phyloP scores from a whole-genome alignment of 2,888 invertebrate species.

The Orthosia gothica region DNA sequence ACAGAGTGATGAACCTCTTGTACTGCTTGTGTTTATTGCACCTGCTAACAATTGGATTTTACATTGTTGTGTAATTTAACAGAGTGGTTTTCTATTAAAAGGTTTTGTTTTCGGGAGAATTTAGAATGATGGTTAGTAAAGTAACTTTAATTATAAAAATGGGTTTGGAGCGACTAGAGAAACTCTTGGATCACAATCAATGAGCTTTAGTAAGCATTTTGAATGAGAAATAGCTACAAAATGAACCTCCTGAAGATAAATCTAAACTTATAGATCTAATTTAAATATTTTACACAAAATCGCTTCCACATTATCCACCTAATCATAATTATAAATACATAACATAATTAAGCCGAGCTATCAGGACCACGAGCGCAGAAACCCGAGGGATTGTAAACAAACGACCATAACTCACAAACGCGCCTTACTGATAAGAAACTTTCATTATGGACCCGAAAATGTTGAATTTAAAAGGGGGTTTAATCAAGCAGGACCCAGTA shows the following conservation, averaged over 20 bases:
- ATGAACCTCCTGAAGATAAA: not conserved
- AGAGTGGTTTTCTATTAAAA: slow-evolving; percentile 16
- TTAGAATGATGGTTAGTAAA: not conserved
- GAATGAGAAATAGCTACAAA: not conserved
- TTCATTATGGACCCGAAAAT: slow-evolving; percentile 89
- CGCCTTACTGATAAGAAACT: slow-evolving; percentile 89
- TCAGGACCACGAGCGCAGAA: slow-evolving; percentile 67
- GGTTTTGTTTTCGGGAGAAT: not conserved
- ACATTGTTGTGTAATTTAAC: slow-evolving; percentile 61
- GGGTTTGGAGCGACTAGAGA: not conserved
- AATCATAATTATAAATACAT: slow-evolving; percentile 70
- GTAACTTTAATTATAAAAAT: not conserved
- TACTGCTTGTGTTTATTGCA: slow-evolving; percentile 74
- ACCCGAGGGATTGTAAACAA: slow-evolving; percentile 76
- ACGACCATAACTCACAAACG: slow-evolving; percentile 88
- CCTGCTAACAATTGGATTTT: slow-evolving; percentile 63
- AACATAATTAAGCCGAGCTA: slow-evolving; percentile 63
- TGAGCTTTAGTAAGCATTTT: not conserved
- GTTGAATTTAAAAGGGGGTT: slow-evolving; percentile 90
- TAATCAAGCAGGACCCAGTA: slow-evolving; percentile 84
- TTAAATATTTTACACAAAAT: slow-evolving; percentile 33
- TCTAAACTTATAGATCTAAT: slow-evolving; percentile 5
- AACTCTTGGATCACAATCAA: too few relatives aligned
- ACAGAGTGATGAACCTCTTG: slow-evolving; percentile 87
- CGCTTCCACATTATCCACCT: slow-evolving; percentile 56